Percentiles rank a stretch among this genome's conserved stretches.
phyloP scores from a whole-genome alignment of 1,140 invertebrate genomes.

The Psix sp. region DNA sequence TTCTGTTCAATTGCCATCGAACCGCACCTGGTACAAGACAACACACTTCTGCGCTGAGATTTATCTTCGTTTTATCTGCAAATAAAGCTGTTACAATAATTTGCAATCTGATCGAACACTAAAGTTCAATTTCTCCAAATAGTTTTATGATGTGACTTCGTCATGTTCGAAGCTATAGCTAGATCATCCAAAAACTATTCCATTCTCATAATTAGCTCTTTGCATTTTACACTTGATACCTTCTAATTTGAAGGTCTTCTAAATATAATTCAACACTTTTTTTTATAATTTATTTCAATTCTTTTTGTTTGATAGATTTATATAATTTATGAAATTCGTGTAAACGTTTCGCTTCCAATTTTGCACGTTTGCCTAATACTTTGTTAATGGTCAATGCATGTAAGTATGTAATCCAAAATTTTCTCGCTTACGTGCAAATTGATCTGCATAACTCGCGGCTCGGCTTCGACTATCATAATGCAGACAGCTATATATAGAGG shows the following conservation, averaged over 20 bases:
- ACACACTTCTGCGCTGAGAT: conserved; percentile 29
- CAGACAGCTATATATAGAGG: conserved; percentile 47
- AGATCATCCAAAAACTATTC: no score
- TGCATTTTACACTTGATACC: no score
- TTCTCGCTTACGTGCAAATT: conserved; percentile 54
- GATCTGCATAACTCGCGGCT: conserved; percentile 48
- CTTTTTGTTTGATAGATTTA: no score
- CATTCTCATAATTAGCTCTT: no score
- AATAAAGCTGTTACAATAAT: conserved; percentile 4
- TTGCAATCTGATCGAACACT: conserved; percentile 7
- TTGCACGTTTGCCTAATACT: no score
- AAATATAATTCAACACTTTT: no score
- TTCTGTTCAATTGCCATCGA: conserved; percentile 47
- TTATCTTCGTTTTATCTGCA: conserved; percentile 42
- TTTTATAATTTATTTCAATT: no score
- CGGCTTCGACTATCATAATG: conserved; percentile 51
- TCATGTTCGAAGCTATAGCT: no score
- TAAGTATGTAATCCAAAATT: conserved; percentile 23
- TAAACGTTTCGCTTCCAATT: no score
- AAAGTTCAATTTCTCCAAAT: conserved; percentile 1
- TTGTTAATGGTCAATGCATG: conserved; percentile 22
- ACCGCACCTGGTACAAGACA: conserved; percentile 47
- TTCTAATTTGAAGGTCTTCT: no score
- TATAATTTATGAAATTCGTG: no score
- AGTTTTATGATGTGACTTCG: neutral